phyloP scores from a whole-genome alignment of 2,888 invertebrate genomes.

The Bombyx huttoni region DNA sequence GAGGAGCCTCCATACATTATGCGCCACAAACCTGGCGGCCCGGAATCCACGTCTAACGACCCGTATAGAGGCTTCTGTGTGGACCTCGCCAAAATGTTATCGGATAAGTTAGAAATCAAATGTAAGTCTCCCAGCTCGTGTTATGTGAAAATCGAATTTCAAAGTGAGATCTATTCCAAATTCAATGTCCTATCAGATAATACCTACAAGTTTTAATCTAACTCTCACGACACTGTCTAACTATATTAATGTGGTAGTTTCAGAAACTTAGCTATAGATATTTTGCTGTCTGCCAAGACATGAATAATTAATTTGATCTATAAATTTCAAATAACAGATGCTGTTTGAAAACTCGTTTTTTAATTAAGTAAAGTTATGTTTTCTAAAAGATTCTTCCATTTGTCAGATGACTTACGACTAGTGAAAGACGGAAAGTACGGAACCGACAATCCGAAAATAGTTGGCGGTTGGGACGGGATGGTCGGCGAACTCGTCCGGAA shows the following conservation, averaged over 20 bases:
- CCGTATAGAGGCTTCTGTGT: conserved; percentile 92
- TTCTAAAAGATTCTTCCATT: conserved; percentile 10
- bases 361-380: background rate
- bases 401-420: conserved; percentile 84
- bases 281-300: background rate
- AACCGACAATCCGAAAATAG: conserved; percentile 80
- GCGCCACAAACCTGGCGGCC: conserved; percentile 77
- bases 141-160: conserved; percentile 3
- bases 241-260: background rate
- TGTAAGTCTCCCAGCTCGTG: conserved; percentile 74
- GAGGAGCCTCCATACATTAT: conserved; percentile 91
- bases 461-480: conserved; percentile 93
- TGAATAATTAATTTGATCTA: background rate
- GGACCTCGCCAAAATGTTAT: conserved; percentile 87
- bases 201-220: background rate
- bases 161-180: background rate
- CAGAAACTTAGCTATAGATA: background rate
- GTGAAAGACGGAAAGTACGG: conserved; percentile 93
- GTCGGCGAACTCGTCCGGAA: conserved; percentile 89
- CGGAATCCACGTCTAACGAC: conserved; percentile 78
- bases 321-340: background rate
- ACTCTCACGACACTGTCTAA: background rate
- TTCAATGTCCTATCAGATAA: background rate
- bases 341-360: background rate
- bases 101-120: conserved; percentile 84